A percentile compares a stretch with the other conserved stretches of the same genome.
Evolutionary conservation across 2,888 invertebrate species (phyloP).

Genomic region (Sinohyriopsis cumingii): DNA sequence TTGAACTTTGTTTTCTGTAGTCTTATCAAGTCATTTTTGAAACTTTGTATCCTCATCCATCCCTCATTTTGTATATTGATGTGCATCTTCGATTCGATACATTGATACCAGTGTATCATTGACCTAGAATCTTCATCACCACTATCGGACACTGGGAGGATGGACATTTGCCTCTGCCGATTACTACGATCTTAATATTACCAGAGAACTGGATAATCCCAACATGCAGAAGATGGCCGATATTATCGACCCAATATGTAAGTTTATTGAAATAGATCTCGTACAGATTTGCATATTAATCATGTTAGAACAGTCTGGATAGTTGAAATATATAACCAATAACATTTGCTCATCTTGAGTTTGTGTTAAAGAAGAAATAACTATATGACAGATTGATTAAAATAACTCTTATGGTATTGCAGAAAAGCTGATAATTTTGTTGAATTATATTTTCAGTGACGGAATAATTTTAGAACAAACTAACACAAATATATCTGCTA

Average conservation of each 20-base stretch:
- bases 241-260: constrained; percentile 47
- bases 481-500: no score
- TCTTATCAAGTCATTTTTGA: no score
- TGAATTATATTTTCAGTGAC: background rate
- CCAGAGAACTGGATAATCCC: constrained; percentile 49
- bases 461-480: no score
- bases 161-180: constrained; percentile 65
- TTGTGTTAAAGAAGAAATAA: no score
- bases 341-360: background rate
- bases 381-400: no score
- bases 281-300: background rate
- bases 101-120: no score
- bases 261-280: background rate
- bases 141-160: constrained; percentile 59
- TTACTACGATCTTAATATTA: constrained; percentile 60
- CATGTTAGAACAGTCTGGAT: background rate
- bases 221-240: constrained; percentile 46
- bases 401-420: no score
- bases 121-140: constrained; percentile 58
- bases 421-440: no score
- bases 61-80: no score
- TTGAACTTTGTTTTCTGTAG: no score
- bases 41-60: no score
- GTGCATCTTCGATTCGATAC: no score
- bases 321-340: background rate